Base-by-base conservation (phyloP, 1,140 invertebrate species). In the Harpegnathos saltator region DNA sequence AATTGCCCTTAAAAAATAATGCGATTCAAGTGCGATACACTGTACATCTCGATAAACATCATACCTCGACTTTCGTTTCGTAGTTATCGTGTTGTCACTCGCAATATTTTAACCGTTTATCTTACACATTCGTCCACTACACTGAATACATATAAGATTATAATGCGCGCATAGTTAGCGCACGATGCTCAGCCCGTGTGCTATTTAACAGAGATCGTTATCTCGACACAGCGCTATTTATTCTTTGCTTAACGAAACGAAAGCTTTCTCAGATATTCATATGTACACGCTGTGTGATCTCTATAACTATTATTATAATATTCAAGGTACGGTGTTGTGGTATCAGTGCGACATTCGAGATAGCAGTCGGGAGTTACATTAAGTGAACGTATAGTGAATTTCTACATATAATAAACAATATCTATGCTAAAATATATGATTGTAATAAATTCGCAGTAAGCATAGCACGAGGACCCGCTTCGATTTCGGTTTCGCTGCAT, bases 261-360 rank as follows among this genome's bases (percentile, higher is more conserved):
- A 80, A 80, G 33, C 52, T 71, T n/a, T n/a, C 59, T 71, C 33
- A 9, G 63, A 33, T 58, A 68, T 69, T 52, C n/a, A n/a, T n/a
- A n/a, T n/a, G n/a, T 69, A 69, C 22, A 77, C 50, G 22, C 74
- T n/a, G n/a, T n/a, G n/a, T 63, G 59, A 48, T 77, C 33, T 80
- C 65, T n/a, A n/a, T 48, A 78, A 11, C 33, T 71, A 48, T 24
- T 56, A 56, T 17, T n/a, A n/a, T 80, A 71, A 71, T 44, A 80
- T 80, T 44, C 52, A n/a, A 69, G 54, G 26, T 75, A 75, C 44
- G 33, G 26, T 58, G 44, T 56, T 26, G 52, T 56, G 52, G 26
- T 69, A 29, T 78, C 29, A 48, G 69, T 59, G 22, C 29, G 44
- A 69, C n/a, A n/a, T n/a, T n/a, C n/a, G 15, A 33, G 29, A 58